Evolutionary conservation across 1,140 invertebrate genomes (phyloP).

Genomic region (Habropoda laboriosa): DNA sequence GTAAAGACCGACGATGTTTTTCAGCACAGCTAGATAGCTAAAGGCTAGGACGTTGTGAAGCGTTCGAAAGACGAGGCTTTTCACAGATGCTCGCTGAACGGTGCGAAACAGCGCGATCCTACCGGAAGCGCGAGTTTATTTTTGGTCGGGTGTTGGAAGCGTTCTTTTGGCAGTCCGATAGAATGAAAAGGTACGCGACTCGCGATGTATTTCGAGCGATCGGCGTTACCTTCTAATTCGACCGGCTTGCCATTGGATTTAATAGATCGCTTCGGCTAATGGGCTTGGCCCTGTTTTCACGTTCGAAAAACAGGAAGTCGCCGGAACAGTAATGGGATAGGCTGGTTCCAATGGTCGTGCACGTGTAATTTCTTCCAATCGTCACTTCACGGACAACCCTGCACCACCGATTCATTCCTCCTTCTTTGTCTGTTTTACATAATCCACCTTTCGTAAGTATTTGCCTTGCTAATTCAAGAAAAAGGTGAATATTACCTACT

Average conservation of each 20-base stretch:
- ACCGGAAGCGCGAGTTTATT: conserved; percentile 65
- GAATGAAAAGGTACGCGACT: conserved; percentile 42
- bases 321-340: neutral
- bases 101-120: conserved; percentile 48
- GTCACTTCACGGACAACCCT: no score
- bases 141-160: conserved; percentile 59
- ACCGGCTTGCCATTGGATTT: neutral
- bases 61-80: conserved; percentile 7
- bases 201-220: conserved; percentile 34
- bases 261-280: neutral
- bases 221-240: conserved; percentile 2
- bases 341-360: no score
- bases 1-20: neutral
- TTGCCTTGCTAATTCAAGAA: no score
- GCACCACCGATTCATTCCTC: neutral
- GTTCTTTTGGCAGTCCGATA: conserved; percentile 62
- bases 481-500: no score
- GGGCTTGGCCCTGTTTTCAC: neutral
- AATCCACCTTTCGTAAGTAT: no score
- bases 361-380: neutral
- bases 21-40: neutral
- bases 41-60: no score
- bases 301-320: conserved; percentile 10
- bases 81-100: conserved; percentile 4
- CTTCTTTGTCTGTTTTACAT: neutral